These are phyloP conservation scores for Melanaphis sacchari DNA, from an alignment of 1,140 invertebrate species.

Conservation along the genomic window DNA sequence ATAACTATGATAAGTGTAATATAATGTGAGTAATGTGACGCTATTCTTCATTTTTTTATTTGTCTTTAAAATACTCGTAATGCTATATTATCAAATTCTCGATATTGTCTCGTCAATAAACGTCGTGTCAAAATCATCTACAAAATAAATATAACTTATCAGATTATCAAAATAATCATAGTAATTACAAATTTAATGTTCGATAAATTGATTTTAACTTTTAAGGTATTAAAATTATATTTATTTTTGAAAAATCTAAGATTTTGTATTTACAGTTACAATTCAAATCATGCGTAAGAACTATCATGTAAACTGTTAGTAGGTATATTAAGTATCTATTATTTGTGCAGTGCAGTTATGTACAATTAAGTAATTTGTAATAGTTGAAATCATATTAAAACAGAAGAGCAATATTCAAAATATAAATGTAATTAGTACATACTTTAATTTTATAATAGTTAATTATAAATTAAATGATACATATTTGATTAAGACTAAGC, in stretches of 20 bases:
- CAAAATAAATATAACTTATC: not conserved
- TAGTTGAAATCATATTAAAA: not conserved
- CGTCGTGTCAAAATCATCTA: not conserved
- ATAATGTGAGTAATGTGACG: no score
- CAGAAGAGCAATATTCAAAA: not conserved
- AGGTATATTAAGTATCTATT: no score
- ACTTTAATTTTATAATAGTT: no score
- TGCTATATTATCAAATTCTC: no score
- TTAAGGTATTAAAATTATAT: not conserved
- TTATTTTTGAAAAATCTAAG: not conserved
- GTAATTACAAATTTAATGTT: not conserved
- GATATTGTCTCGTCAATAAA: no score
- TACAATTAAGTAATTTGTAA: not conserved
- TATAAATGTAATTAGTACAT: not conserved
- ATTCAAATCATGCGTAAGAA: not conserved
- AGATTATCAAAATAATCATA: not conserved
- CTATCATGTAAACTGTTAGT: no score
- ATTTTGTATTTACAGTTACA: not conserved
- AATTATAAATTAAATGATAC: no score
- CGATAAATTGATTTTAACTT: not conserved
- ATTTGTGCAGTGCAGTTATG: not conserved
- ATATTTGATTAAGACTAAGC: not conserved
- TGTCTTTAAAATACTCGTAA: no score
- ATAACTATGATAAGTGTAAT: no score
- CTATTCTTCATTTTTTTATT: no score